Base-by-base conservation (phyloP, 2,888 invertebrate genomes). In the Agrilus biguttatus region DNA sequence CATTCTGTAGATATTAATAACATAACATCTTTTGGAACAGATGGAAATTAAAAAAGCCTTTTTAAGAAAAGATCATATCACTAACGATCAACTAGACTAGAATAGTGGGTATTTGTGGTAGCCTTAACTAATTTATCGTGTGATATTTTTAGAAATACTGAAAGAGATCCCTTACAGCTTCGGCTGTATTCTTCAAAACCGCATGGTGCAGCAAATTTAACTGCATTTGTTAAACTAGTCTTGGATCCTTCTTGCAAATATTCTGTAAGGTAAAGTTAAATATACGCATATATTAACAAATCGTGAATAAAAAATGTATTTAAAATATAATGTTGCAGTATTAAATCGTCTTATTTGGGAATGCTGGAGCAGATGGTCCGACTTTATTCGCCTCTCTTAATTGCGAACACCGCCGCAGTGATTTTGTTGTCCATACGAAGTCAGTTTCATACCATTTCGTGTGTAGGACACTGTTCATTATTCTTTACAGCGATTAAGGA, bases 181-280 rank as follows among this genome's bases (percentile, higher is more conserved):
- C 72, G 74, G 51, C 65, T 77, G 14, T 75, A 71, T 45, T 70
- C 65, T 51, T 67, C 71, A 33, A 71, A 72, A 53, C 76, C 78
- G 0, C 60, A 64, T 3, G 52, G 55, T 19, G 67, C 68, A 23
- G 59, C 63, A 1, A 60, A 67, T 8, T 54, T 66, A 46, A 62
- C 68, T 0, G 73, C 76, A 1, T 67, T 65, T 51, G 60, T 86
- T 4, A 73, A 72, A 40, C 54, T 87, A 14, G 70, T 76, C 40
- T 65, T 85, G 51, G 83, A 85, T 59, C 80, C 85, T 5, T 67
- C 71, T 35, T 87, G 86, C 57, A 72, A 72, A n/a, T 86, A 79
- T 56, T 70, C 67, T 41, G 69, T 83, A 35, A 77, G 76, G 79
- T 80, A 66, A 60, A 53, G 28, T 28, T 10, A 28, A 28, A 2